These are phyloP conservation scores for Microctonus hyperodae DNA, from an alignment of 2,888 invertebrate species.

Conservation along the genomic window DNA sequence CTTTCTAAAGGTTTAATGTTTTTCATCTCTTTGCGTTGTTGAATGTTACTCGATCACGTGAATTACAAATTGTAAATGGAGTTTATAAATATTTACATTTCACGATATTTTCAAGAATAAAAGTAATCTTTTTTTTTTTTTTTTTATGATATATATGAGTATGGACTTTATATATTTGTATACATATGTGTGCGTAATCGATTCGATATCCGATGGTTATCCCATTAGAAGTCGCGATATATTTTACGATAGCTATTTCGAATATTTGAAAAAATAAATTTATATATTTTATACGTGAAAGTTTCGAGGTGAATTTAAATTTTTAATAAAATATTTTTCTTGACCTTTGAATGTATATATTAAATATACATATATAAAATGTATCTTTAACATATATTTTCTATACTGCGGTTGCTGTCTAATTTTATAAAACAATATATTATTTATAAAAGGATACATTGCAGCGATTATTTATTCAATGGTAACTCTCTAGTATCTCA, in stretches of 20 bases:
- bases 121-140: no score
- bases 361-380: background rate
- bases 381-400: background rate
- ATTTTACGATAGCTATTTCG: background rate
- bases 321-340: background rate
- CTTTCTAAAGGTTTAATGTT: slow-evolving; percentile 2
- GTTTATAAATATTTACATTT: slow-evolving; percentile 23
- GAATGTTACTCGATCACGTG: slow-evolving; percentile 21
- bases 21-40: slow-evolving; percentile 9
- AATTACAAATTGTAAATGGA: slow-evolving; percentile 22
- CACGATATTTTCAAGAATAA: background rate
- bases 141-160: background rate
- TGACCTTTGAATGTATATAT: background rate
- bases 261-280: background rate
- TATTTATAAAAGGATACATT: background rate
- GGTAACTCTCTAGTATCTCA: slow-evolving; percentile 7
- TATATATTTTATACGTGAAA: background rate
- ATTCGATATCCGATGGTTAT: slow-evolving; percentile 4
- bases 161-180: background rate
- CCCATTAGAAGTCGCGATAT: background rate
- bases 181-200: background rate
- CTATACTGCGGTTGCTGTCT: background rate
- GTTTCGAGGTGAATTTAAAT: background rate
- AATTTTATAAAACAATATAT: background rate
- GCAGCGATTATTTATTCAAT: slow-evolving; percentile 1